Base-by-base conservation (phyloP, 2,797 vertebrate species). In the Scomberomorus guttatus region DNA sequence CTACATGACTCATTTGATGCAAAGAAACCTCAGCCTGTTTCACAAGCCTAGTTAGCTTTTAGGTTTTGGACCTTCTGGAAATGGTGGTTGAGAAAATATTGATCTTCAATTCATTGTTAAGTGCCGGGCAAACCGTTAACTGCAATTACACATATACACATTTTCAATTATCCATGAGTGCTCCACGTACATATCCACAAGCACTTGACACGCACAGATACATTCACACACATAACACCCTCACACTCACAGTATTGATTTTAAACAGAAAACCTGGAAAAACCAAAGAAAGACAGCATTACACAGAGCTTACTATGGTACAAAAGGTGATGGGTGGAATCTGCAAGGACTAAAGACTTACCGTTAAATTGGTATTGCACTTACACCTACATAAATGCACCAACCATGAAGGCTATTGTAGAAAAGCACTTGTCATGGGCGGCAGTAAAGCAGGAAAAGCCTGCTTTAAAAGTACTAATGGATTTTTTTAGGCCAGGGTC, bases 41-140 rank as follows among this genome's bases (percentile, higher is more conserved):
- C 73, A 55, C 48, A n/a, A 56, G 70, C 32, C 59, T 63, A 17
- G 67, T 91, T 86, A 77, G 83, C 73, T 69, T 54, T 65, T 65
- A 71, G 42, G 68, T 72, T 72, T 85, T 59, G 87, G 85, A 87
- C 82, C 85, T 78, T 81, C 71, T 80, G 78, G 65, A 91, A 89
- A 83, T 62, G 39, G 75, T 73, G 72, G 42, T 84, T 66, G 78
- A 83, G 64, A 69, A 90, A 85, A 79, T 90, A 92, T 90, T 60
- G 89, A 89, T 92, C 82, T 82, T 86, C 75, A 89, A 88, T 92
- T 90, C 87, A 80, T 58, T 89, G 37, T 89, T 88, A 71, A 84
- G 77, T 72, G 85, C 76, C 3, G 15, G 69, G 57, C 77, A 79
- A 84, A 72, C 79, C 81, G 79, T 76, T 88, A 80, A 89, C 87